These are phyloP conservation scores for Dicycla oo DNA, from an alignment of 2,888 invertebrate genomes.

Conservation along the genomic window DNA sequence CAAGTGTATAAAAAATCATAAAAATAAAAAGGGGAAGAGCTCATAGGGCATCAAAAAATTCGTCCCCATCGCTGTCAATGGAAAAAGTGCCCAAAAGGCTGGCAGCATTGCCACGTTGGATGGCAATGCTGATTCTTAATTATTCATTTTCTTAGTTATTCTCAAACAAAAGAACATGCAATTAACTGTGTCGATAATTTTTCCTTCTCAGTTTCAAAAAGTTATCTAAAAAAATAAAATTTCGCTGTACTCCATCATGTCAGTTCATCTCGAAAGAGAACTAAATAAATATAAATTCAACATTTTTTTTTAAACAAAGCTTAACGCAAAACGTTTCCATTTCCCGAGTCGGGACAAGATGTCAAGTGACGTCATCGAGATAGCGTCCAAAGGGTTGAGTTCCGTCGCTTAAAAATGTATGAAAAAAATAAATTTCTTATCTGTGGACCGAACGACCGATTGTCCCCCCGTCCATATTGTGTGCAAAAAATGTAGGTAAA, in stretches of 20 bases:
- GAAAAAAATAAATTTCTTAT: slow-evolving; percentile 78
- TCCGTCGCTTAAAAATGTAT: slow-evolving; percentile 77
- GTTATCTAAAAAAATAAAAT: slow-evolving; percentile 2
- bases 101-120: too few relatives aligned
- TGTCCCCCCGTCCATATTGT: slow-evolving; percentile 61
- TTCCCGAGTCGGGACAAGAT: slow-evolving; percentile 78
- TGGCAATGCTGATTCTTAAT: too few relatives aligned
- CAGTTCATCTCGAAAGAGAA: slow-evolving; percentile 37
- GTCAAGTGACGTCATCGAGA: slow-evolving; percentile 84
- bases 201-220: neutral
- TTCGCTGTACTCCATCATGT: slow-evolving; percentile 4
- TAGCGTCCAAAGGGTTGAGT: slow-evolving; percentile 88
- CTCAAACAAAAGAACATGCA: slow-evolving; percentile 4
- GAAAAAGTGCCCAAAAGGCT: too few relatives aligned
- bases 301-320: slow-evolving; percentile 67
- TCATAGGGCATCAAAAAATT: too few relatives aligned
- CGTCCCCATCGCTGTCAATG: too few relatives aligned
- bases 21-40: too few relatives aligned
- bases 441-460: slow-evolving; percentile 68
- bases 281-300: slow-evolving; percentile 54
- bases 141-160: slow-evolving; percentile 10
- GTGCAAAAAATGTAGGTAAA: slow-evolving; percentile 55
- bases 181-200: neutral
- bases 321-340: slow-evolving; percentile 74
- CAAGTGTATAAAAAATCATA: too few relatives aligned